A percentile compares a stretch with the other conserved stretches of the same genome.
Evolutionary conservation across 2,113 vertebrate genomes (phyloP).

Genomic region (Falco punctatus): DNA sequence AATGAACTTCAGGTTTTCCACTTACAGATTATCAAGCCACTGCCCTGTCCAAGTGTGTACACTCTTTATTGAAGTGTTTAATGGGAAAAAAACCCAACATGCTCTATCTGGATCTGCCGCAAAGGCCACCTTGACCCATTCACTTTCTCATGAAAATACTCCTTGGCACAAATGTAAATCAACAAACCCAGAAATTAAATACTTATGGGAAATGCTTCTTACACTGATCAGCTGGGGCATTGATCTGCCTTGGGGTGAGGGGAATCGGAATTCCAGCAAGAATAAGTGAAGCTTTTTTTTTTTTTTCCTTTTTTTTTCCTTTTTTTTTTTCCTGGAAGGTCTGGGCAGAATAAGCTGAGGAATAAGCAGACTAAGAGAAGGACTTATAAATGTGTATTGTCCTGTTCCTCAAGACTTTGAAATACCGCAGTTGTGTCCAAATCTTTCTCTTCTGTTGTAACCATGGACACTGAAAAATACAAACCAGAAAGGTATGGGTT

Average conservation of each 20-base stretch:
- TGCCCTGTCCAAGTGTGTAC: neutral
- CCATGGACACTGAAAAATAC: neutral
- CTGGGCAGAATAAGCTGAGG: neutral
- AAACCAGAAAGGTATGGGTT: neutral
- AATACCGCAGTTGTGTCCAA: neutral
- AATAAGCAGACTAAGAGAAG: neutral
- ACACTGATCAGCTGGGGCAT: neutral
- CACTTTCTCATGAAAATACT: neutral
- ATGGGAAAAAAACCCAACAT: neutral
- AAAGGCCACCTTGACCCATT: slow-evolving; percentile 11
- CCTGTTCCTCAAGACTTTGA: neutral
- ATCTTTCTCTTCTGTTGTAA: neutral
- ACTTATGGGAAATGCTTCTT: neutral
- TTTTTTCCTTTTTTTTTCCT: neutral
- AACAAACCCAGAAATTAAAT: neutral
- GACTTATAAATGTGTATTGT: neutral
- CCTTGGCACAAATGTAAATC: neutral
- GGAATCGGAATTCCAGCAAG: neutral
- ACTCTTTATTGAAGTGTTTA: neutral
- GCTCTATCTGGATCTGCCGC: neutral
- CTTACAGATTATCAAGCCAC: slow-evolving; percentile 21
- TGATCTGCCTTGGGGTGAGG: neutral
- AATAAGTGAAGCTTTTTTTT: neutral
- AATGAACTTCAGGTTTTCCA: slow-evolving; percentile 18
- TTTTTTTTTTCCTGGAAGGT: neutral